A percentile compares a stretch with the other conserved stretches of the same genome.
phyloP scores from a whole-genome alignment of 2,888 invertebrate genomes.

The Oscheius sp. region DNA sequence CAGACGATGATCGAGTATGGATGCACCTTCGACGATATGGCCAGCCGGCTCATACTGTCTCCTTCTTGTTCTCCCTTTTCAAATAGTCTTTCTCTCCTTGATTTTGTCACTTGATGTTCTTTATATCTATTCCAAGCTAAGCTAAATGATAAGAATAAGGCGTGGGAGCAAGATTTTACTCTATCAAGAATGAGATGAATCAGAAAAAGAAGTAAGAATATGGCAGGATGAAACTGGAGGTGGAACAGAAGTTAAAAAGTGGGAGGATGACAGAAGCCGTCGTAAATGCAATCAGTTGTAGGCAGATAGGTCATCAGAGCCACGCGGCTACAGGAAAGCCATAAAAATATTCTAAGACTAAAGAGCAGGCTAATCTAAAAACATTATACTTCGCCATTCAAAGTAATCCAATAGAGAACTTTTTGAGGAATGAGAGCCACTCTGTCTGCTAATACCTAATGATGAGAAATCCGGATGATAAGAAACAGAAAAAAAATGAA shows the following conservation, averaged over 20 bases:
- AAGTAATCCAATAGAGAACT: too few species aligned
- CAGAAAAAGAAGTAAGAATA: neutral
- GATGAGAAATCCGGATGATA: too few species aligned
- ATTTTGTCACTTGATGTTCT: too few species aligned
- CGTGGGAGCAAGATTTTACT: neutral
- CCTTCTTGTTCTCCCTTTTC: too few species aligned
- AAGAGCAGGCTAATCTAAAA: neutral
- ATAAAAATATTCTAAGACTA: neutral
- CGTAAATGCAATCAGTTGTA: conserved; percentile 4
- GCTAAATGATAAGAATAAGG: neutral
- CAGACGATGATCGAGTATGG: conserved; percentile 19
- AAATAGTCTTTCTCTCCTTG: too few species aligned
- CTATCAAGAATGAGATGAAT: neutral
- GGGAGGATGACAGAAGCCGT: conserved; percentile 3
- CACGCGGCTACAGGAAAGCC: neutral
- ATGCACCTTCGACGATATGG: conserved; percentile 1
- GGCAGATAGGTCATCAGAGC: neutral
- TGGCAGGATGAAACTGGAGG: neutral
- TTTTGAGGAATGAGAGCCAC: too few species aligned
- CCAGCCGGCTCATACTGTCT: too few species aligned
- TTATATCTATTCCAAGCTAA: conserved; percentile 11
- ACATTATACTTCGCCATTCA: too few species aligned
- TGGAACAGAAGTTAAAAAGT: neutral
- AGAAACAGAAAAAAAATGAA: too few species aligned
- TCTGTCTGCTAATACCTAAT: too few species aligned